phyloP scores from a whole-genome alignment of 2,888 invertebrate genomes.

The Troides oblongomaculatus region DNA sequence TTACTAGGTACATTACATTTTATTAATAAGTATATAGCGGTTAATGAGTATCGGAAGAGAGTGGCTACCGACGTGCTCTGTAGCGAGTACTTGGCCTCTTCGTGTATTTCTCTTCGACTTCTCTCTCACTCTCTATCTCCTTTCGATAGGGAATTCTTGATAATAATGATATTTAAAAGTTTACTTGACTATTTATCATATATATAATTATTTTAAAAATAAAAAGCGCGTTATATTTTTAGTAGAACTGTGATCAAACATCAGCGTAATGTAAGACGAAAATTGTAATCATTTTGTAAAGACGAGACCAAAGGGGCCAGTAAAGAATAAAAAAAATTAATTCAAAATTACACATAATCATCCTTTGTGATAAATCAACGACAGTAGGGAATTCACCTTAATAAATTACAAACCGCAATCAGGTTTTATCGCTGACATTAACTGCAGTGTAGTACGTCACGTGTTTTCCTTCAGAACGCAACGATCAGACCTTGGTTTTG shows the following conservation, averaged over 20 bases:
- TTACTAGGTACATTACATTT: too few species aligned
- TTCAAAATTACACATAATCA: constrained; percentile 25
- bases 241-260: background rate
- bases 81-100: too few species aligned
- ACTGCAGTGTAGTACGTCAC: constrained; percentile 39
- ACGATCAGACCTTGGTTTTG: constrained; percentile 47
- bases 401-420: constrained; percentile 28
- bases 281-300: background rate
- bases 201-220: too few species aligned
- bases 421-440: constrained; percentile 48
- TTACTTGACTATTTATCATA: too few species aligned
- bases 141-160: too few species aligned
- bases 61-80: too few species aligned
- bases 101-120: too few species aligned
- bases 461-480: constrained; percentile 26
- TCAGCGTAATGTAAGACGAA: background rate
- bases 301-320: background rate
- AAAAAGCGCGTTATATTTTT: too few species aligned
- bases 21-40: too few species aligned
- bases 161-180: too few species aligned
- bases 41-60: too few species aligned
- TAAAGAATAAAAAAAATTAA: background rate
- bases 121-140: too few species aligned
- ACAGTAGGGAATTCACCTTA: constrained; percentile 16
- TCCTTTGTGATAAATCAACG: constrained; percentile 7